phyloP scores from a whole-genome alignment of 2,113 vertebrate species.

The Odocoileus hemionus region DNA sequence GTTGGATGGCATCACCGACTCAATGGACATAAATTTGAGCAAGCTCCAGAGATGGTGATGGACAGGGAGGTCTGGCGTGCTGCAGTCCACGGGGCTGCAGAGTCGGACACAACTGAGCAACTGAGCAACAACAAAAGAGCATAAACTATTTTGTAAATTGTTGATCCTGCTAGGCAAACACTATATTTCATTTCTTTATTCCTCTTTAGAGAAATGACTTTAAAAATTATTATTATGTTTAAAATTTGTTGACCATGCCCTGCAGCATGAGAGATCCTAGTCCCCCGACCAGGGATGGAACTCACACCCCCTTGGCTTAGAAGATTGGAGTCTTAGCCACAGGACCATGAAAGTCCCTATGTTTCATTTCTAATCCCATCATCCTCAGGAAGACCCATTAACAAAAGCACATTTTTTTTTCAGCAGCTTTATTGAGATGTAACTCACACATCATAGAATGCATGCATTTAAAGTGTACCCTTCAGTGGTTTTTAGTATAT shows the following conservation, averaged over 20 bases:
- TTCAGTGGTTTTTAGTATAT: neutral
- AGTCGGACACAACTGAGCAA: rapidly evolving
- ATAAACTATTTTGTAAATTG: neutral
- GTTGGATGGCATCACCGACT: neutral
- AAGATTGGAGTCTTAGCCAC: neutral
- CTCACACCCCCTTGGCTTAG: neutral
- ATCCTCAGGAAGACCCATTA: neutral
- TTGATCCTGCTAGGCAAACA: neutral
- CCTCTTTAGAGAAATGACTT: neutral
- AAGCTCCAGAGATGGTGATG: neutral
- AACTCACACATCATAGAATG: neutral
- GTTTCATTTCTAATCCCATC: neutral
- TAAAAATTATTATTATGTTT: neutral
- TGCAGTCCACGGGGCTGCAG: neutral
- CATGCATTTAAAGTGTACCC: neutral
- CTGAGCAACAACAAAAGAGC: neutral
- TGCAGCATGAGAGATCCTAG: rapidly evolving
- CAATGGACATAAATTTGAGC: neutral
- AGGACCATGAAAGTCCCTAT: neutral
- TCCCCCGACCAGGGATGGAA: neutral
- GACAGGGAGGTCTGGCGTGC: rapidly evolving
- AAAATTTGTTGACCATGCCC: neutral
- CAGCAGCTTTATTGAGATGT: neutral
- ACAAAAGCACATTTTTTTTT: neutral
- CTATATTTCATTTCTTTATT: neutral